Evolutionary conservation across 2,888 invertebrate species (phyloP), one percentile per base, ranked within the genome.

Genomic region (Mimas tiliae): DNA sequence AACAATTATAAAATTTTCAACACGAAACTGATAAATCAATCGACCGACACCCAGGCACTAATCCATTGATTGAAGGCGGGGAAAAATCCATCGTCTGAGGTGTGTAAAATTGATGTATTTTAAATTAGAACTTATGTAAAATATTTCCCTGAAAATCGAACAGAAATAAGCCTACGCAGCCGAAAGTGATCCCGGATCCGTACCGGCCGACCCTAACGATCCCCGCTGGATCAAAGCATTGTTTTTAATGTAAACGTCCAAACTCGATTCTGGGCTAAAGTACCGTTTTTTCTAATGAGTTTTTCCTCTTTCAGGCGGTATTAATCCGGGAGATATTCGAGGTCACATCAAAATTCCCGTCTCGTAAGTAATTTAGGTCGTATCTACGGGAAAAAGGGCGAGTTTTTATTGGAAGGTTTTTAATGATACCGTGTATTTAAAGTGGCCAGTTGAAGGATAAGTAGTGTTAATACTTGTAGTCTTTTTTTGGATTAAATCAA

Each of bases 321-420:
- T 72, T 69, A 71, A 72, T 73, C 70, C 53, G 38, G 65, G 66
- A 65, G 65, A 72, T 69, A 65, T 72, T 77, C 66, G 68, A 55
- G 63, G 67, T 68, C 45, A 71, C 72, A 78, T 82, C 77, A 78
- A 79, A 79, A 83, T 82, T 83, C 81, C 62, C 69, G 74, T 78
- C 83, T 76, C 77, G 82, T 79, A 72, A 76, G 82, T 77, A 79
- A 82, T 83, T 80, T 78, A 71, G 76, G 71, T 69, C 47, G 68
- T 72, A 70, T 75, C 14, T 62, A 63, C 33, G 33, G 64, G 45
- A 51, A 64, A 48, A 58, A 51, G 48, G 69, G 2, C 48, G 19
- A 48, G 47, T 58, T 75, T 69, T 71, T 70, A 70, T 74, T 48
- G 14, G 19, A 38, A 38, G 48, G 19, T 48, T 58, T n/a, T 58